These are phyloP conservation scores for Sciaenops ocellatus DNA, from an alignment of 2,797 vertebrate species.

Conservation along the genomic window DNA sequence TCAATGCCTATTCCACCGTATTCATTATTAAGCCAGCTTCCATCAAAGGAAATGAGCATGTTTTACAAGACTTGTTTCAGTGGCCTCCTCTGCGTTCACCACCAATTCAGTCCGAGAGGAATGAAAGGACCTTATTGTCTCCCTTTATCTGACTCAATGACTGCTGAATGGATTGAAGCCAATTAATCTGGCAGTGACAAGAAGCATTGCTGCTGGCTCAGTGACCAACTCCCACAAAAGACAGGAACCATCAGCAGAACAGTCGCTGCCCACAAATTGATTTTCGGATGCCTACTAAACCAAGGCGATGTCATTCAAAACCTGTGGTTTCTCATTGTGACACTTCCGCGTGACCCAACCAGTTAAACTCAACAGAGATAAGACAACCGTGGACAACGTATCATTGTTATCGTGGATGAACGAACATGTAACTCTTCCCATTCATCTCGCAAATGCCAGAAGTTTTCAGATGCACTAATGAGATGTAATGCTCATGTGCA, in stretches of 20 bases:
- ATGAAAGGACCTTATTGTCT: conserved; percentile 78
- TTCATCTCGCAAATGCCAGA: neutral
- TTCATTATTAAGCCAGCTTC: conserved; percentile 51
- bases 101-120: conserved; percentile 57
- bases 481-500: neutral
- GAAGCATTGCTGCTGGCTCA: conserved; percentile 73
- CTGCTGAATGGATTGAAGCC: conserved; percentile 73
- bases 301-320: conserved; percentile 57
- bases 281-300: conserved; percentile 62
- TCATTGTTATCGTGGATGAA: conserved; percentile 23
- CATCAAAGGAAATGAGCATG: conserved; percentile 73
- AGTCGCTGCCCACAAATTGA: conserved; percentile 71
- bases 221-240: conserved; percentile 73
- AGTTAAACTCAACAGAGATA: conserved; percentile 35
- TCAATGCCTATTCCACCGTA: conserved; percentile 64
- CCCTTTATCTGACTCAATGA: conserved; percentile 76
- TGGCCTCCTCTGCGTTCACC: conserved; percentile 54
- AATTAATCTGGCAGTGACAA: conserved; percentile 79
- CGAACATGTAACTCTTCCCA: neutral
- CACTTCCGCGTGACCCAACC: conserved; percentile 28
- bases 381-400: conserved; percentile 1
- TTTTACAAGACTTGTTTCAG: conserved; percentile 69
- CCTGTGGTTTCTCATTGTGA: conserved; percentile 53
- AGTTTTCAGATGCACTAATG: conserved; percentile 10
- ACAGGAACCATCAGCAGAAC: conserved; percentile 69